These are phyloP conservation scores for Dermochelys coriacea DNA, from an alignment of 2,797 vertebrate genomes.

Conservation along the genomic window DNA sequence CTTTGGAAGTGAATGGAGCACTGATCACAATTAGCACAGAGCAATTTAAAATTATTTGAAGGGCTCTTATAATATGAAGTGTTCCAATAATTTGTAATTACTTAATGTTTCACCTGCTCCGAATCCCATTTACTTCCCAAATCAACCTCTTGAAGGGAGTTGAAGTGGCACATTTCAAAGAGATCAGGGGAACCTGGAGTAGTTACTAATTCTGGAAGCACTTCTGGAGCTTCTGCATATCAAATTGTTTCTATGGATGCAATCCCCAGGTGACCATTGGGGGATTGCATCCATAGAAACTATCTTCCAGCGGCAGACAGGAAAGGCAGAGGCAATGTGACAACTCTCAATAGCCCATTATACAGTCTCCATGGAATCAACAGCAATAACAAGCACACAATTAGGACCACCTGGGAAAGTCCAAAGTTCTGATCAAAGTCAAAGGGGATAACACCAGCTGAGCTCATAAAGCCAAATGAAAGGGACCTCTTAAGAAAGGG, in stretches of 20 bases:
- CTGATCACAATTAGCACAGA: conserved; percentile 78
- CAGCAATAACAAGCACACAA: neutral
- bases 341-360: neutral
- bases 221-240: conserved; percentile 67
- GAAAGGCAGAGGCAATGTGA: neutral
- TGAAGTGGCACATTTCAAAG: conserved; percentile 73
- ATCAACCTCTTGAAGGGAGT: conserved; percentile 67
- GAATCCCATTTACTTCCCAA: conserved; percentile 76
- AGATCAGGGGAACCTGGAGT: conserved; percentile 72
- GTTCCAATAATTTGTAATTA: conserved; percentile 78
- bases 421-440: neutral
- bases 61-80: conserved; percentile 73
- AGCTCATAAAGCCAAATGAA: neutral
- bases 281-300: neutral
- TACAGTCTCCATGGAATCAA: accelerated
- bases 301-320: neutral
- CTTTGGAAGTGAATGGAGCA: conserved; percentile 69
- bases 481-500: neutral
- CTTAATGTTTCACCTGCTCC: conserved; percentile 77
- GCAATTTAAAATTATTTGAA: conserved; percentile 80
- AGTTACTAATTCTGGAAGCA: conserved; percentile 78
- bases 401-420: neutral
- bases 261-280: neutral
- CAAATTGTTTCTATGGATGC: conserved; percentile 50
- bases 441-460: accelerated